Evolutionary conservation across 2,888 invertebrate species (phyloP).

Genomic region (Limnephilus rhombicus): DNA sequence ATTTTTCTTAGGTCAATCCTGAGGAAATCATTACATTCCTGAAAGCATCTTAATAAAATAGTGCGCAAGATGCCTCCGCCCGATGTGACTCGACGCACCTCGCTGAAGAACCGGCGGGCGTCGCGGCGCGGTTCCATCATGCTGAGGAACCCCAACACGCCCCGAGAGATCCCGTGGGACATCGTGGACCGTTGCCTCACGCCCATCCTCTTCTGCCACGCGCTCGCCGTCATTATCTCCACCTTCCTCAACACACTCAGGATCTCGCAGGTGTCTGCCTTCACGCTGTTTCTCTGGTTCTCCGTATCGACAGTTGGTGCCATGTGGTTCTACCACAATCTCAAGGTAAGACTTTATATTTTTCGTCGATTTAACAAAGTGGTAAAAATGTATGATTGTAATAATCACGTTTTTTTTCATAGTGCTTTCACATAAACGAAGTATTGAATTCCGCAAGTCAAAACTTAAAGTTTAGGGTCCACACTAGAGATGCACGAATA

Average conservation of each 20-base stretch:
- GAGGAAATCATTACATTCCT: slow-evolving; percentile 24
- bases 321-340: slow-evolving; percentile 89
- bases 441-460: no score
- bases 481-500: no score
- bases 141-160: slow-evolving; percentile 77
- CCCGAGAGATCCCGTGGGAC: slow-evolving; percentile 84
- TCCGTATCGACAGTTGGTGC: slow-evolving; percentile 85
- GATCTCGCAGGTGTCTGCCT: slow-evolving; percentile 86
- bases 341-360: slow-evolving; percentile 81
- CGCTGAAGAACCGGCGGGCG: slow-evolving; percentile 76
- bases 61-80: slow-evolving; percentile 73
- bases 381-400: no score
- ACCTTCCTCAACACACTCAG: slow-evolving; percentile 84
- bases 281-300: slow-evolving; percentile 88
- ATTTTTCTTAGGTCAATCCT: not conserved
- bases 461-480: no score
- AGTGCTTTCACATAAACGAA: no score
- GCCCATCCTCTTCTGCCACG: slow-evolving; percentile 89
- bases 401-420: no score
- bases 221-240: slow-evolving; percentile 86
- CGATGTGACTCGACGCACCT: slow-evolving; percentile 77
- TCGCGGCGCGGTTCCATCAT: slow-evolving; percentile 80
- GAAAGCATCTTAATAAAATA: not conserved
- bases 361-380: not conserved
- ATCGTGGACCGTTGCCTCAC: slow-evolving; percentile 86